Percentiles rank a stretch among this genome's conserved stretches.
Conservation (phyloP, 35 echinoderm and acorn worm species). For the Holothuria glaberrima region DNA sequence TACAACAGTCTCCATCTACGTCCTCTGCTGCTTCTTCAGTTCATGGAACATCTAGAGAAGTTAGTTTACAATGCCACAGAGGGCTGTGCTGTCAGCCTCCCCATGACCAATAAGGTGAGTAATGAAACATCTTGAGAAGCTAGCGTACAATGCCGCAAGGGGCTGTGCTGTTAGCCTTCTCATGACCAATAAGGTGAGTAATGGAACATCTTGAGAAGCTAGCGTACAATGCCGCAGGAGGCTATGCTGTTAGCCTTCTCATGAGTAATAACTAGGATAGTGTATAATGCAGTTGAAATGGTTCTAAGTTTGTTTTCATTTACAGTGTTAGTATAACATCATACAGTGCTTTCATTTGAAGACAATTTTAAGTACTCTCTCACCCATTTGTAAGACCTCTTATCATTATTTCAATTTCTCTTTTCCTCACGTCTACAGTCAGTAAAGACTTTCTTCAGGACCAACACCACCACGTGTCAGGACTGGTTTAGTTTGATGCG, state of each 20-base stretch:
- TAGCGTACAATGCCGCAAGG: constrained; percentile 95
- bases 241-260: too few species aligned
- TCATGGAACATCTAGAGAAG: constrained; percentile 94
- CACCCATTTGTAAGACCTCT: too few species aligned
- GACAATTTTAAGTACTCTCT: too few species aligned
- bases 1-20: constrained; percentile 68
- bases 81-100: constrained; percentile 82
- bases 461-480: constrained; percentile 83
- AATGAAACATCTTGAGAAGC: constrained; percentile 80
- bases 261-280: too few species aligned
- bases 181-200: constrained; percentile 70
- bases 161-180: constrained; percentile 85
- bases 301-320: too few species aligned
- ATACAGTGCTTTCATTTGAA: too few species aligned
- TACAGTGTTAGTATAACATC: too few species aligned
- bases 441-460: constrained; percentile 94
- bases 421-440: constrained; percentile 36
- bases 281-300: too few species aligned
- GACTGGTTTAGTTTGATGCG: constrained; percentile 85
- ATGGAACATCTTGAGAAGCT: too few species aligned
- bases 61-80: constrained; percentile 97
- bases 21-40: constrained; percentile 90
- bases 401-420: background rate
- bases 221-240: too few species aligned
- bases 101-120: constrained; percentile 75